Base-by-base conservation (phyloP, 1,140 invertebrate species). In the Drosophila fuyamai region DNA sequence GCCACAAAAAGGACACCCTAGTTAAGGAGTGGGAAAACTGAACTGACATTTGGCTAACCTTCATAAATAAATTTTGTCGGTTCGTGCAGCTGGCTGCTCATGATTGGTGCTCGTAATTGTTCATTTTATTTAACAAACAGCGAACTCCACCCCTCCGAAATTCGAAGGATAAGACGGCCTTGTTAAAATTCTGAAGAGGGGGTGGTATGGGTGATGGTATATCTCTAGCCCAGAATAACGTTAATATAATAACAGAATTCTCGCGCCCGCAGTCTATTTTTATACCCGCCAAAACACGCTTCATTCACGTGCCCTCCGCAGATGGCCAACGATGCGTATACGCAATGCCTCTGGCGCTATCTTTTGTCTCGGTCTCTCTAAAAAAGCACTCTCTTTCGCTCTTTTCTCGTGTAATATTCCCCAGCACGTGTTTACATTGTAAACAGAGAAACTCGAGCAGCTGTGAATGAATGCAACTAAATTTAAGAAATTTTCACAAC, bases 31-130 rank as follows among this genome's bases (percentile, higher is more conserved):
- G 18, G 72, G 76, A 53, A 51, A 55, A 58, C 63, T 50, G 16
- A 53, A 47, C 53, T 80, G 73, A 77, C 76, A 80, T 76, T 84
- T 73, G 56, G 46, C 55, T 76, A 79, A 81, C 75, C 82, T 78
- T 85, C 72, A 58, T 62, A 53, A 70, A 51, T 46, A 51, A 47
- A 55, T 32, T 41, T 38, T 54, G 43, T 16, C 53, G 43, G 16
- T 57, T 65, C 72, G 71, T 76, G 66, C 71, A 47, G 60, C 27
- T 55, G 23, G 38, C 47, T 55, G 35, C 36, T 73, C 18, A 60
- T 66, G 44, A 55, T 62, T 55, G 65, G 32, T 60, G 43, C 56
- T 50, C 76, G 79, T 81, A 78, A 72, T 36, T 63, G 61, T 65
- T 75, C 65, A 70, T 68, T 81, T 79, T 54, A 76, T 68, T 75